A percentile compares a stretch with the other conserved stretches of the same genome.
phyloP scores from a whole-genome alignment of 2,888 invertebrate species.

The Sepiola atlantica region DNA sequence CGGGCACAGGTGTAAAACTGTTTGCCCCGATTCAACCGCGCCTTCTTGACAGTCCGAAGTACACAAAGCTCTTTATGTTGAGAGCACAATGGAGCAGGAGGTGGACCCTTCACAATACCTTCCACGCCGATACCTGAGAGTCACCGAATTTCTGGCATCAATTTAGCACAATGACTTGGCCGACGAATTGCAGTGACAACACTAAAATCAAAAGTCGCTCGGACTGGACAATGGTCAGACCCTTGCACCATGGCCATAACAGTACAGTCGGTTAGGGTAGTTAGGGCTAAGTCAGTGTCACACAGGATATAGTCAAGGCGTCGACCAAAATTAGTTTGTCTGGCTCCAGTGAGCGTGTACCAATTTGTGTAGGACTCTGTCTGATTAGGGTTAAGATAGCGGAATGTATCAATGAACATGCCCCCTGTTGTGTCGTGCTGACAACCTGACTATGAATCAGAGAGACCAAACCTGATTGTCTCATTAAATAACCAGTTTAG shows the following conservation, averaged over 20 bases:
- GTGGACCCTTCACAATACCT: constrained; percentile 74
- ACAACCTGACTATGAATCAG: too few relatives aligned
- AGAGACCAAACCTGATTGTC: too few relatives aligned
- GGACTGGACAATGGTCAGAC: constrained; percentile 78
- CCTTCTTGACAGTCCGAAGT: constrained; percentile 76
- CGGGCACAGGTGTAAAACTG: constrained; percentile 77
- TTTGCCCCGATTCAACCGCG: constrained; percentile 76
- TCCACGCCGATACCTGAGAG: constrained; percentile 70
- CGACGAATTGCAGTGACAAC: constrained; percentile 64
- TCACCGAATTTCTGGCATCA: constrained; percentile 69
- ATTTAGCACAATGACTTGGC: constrained; percentile 75
- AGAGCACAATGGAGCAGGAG: constrained; percentile 75
- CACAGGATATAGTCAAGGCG: constrained; percentile 77
- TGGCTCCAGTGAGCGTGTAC: constrained; percentile 75
- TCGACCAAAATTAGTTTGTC: constrained; percentile 77
- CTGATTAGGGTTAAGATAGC: constrained; percentile 74
- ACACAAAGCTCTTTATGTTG: constrained; percentile 77
- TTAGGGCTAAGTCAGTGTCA: constrained; percentile 63
- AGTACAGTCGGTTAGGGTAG: constrained; percentile 63
- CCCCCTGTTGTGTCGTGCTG: too few relatives aligned
- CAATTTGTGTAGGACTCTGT: constrained; percentile 76
- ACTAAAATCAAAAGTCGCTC: constrained; percentile 64
- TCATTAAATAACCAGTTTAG: too few relatives aligned
- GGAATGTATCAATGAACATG: constrained; percentile 75
- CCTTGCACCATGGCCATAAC: constrained; percentile 73